Conservation (phyloP, 2,113 vertebrate species). For the Bothrops jararaca region DNA sequence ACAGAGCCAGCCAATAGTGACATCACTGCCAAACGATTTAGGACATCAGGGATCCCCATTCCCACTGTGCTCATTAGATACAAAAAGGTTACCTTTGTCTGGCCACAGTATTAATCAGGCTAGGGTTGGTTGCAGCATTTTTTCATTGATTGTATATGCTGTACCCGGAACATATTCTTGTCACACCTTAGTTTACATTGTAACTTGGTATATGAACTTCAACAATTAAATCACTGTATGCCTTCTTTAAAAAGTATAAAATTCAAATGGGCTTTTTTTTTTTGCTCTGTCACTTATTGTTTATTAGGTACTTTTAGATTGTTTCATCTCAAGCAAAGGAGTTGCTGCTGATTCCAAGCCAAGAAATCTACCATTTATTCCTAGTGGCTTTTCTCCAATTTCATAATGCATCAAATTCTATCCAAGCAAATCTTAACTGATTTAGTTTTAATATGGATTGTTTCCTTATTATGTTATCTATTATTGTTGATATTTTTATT, state of each 20-base stretch:
- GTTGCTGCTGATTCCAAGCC: background rate
- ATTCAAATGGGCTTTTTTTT: background rate
- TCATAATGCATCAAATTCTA: background rate
- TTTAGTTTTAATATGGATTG: background rate
- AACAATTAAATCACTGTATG: background rate
- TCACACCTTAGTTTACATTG: background rate
- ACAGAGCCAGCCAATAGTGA: background rate
- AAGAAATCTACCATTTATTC: background rate
- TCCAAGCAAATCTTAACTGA: background rate
- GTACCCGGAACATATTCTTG: background rate
- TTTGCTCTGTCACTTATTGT: background rate
- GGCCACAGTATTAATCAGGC: background rate
- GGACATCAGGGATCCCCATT: background rate
- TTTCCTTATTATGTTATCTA: background rate
- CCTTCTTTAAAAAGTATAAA: background rate
- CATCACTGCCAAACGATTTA: background rate
- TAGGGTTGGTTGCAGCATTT: background rate
- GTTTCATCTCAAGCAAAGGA: background rate
- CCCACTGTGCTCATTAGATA: background rate
- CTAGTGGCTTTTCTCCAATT: background rate
- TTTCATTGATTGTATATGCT: background rate
- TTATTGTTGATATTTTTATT: background rate
- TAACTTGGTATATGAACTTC: background rate
- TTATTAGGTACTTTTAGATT: background rate
- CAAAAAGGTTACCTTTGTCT: background rate